Conservation (phyloP, 2,888 invertebrate genomes). For the Choristoneura rosaceana region DNA sequence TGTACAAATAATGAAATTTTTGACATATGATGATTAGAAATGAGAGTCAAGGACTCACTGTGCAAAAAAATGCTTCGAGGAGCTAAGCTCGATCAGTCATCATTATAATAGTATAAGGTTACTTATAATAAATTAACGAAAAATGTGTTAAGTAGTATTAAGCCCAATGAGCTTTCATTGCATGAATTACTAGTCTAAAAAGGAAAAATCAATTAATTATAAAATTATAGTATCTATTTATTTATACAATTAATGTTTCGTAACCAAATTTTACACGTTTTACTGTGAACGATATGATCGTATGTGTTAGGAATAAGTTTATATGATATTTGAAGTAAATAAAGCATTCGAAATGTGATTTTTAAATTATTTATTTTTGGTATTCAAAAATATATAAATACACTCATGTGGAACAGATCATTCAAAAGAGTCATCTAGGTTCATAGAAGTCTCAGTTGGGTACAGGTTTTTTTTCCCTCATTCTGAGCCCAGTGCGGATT, state of each 20-base stretch:
- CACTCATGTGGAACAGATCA: too few relatives aligned
- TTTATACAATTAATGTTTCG: background rate
- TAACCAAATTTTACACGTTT: background rate
- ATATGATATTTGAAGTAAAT: conserved; percentile 18
- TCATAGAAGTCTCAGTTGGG: too few relatives aligned
- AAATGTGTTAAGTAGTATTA: background rate
- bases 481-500: too few relatives aligned
- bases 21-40: background rate
- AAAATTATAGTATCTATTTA: background rate
- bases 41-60: background rate
- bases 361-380: background rate
- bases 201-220: background rate
- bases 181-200: conserved; percentile 21
- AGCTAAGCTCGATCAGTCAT: background rate
- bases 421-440: too few relatives aligned
- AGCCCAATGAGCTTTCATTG: conserved; percentile 7
- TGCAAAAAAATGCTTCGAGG: background rate
- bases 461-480: too few relatives aligned
- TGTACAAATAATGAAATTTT: background rate
- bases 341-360: conserved; percentile 10
- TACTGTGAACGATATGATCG: conserved; percentile 8
- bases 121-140: background rate
- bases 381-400: background rate
- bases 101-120: background rate
- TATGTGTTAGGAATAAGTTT: conserved; percentile 1